Conservation (phyloP, 1,140 invertebrate genomes). For the Schlechtendalia chinensis region DNA sequence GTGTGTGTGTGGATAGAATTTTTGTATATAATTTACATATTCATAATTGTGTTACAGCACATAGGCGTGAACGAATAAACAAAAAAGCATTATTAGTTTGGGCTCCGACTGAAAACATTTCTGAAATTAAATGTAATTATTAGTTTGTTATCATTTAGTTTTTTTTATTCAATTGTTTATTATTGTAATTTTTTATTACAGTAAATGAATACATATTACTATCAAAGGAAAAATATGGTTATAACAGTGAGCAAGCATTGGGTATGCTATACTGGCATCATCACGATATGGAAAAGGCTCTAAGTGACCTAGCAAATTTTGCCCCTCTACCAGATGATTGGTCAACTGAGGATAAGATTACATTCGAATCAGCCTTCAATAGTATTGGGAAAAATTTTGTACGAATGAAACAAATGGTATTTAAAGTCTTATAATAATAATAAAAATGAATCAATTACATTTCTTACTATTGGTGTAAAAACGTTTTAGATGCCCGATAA, state of each 20-base stretch:
- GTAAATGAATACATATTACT: conserved; percentile 93
- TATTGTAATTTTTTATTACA: conserved; percentile 58
- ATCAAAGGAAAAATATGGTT: conserved; percentile 97
- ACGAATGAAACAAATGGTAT: conserved; percentile 94
- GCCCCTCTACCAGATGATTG: conserved; percentile 97
- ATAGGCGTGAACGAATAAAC: conserved; percentile 63
- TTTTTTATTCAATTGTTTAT: background rate
- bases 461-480: conserved; percentile 44
- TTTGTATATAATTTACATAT: too few relatives aligned
- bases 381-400: conserved; percentile 98
- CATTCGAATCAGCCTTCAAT: conserved; percentile 97
- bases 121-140: conserved; percentile 73
- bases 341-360: conserved; percentile 96
- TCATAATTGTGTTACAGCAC: conserved; percentile 57
- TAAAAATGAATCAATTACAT: conserved; percentile 34
- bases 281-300: conserved; percentile 89
- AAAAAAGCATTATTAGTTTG: conserved; percentile 91
- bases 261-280: conserved; percentile 99
- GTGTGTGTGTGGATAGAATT: too few relatives aligned
- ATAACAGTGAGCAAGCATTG: conserved; percentile 94
- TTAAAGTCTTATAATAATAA: conserved; percentile 51
- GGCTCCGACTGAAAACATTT: conserved; percentile 86
- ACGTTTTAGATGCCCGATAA: conserved; percentile 83
- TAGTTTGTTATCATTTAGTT: background rate
- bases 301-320: conserved; percentile 92